Evolutionary conservation across 2,797 vertebrate genomes (phyloP).

Genomic region (Typhlichthys eigenmanni): DNA sequence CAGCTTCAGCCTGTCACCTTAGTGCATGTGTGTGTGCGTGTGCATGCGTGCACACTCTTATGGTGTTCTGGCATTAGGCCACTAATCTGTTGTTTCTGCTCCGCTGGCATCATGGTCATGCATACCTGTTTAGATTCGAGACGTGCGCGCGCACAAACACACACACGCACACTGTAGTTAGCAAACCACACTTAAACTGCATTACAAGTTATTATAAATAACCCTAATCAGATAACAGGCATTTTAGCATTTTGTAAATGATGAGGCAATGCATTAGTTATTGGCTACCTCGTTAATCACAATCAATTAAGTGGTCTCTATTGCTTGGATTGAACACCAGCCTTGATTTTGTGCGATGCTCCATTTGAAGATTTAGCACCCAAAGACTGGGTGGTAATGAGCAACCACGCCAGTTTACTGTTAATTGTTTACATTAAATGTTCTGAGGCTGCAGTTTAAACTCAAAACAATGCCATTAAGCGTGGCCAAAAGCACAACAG

Average conservation of each 20-base stretch:
- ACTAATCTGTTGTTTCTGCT: conserved; percentile 51
- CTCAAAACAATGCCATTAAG: conserved; percentile 65
- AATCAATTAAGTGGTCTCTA: conserved; percentile 15
- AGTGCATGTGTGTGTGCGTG: neutral
- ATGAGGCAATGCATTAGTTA: conserved; percentile 15
- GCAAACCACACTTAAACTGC: neutral
- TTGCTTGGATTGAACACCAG: conserved; percentile 9
- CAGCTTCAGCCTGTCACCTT: too few species aligned
- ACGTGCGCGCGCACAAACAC: conserved; percentile 11
- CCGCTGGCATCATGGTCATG: conserved; percentile 25
- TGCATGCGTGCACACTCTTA: conserved; percentile 11
- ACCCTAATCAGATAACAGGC: neutral
- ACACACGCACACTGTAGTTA: neutral
- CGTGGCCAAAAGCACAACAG: conserved; percentile 59
- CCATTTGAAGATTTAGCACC: conserved; percentile 42
- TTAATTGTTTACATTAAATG: conserved; percentile 66
- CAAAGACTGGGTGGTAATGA: conserved; percentile 32
- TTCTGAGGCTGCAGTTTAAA: conserved; percentile 53
- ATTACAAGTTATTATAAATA: conserved; percentile 8
- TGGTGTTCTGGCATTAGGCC: conserved; percentile 47
- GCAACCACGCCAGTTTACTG: conserved; percentile 51
- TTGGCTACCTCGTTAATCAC: conserved; percentile 33
- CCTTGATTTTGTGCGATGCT: conserved; percentile 29
- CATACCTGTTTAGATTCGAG: conserved; percentile 31
- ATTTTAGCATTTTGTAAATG: conserved; percentile 10